Base-by-base conservation (phyloP, 2,888 invertebrate species). In the Pteria penguin region DNA sequence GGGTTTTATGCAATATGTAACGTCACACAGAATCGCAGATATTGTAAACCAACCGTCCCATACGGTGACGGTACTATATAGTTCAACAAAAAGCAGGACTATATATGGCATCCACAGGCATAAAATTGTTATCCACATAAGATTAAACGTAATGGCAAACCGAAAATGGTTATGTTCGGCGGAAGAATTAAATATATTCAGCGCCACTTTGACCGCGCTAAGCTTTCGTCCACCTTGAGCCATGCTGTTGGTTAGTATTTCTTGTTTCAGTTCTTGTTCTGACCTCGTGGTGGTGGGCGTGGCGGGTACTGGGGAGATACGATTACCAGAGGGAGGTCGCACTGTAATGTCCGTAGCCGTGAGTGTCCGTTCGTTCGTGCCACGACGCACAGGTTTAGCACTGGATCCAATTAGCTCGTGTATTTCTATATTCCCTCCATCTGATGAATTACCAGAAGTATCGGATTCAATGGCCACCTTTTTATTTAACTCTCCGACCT, bases 31-130 rank as follows among this genome's bases (percentile, higher is more conserved):
- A 3, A 82, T 66, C 36, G 83, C 54, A 1, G 79, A 76, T 8
- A 84, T 36, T n/a, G 80, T 70, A 45, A 76, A 81, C 72, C 78
- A 81, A 4, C 83, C 82, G 14, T 77, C 78, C 86, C 84, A 82
- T 22, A 83, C 61, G 11, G 72, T 32, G 8, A 66, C 66, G 8
- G 61, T 27, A 27, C 74, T 76, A 52, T 69, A 82, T 14, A 69
- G 70, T n/a, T 76, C 79, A 8, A 77, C 58, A 57, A 79, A 82
- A 5, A 68, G 76, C 8, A 80, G 76, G 22, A 77, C 70, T 5
- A 83, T 72, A 54, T 81, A 84, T 0, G 84, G 82, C 1, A 78
- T 36, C 79, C 81, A 84, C 33, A 77, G 77, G 1, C 74, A 27
- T 27, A 81, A 29, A 4, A 82, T 58, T n/a, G 80, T 71, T 0